Evolutionary conservation across 2,797 vertebrate species (phyloP), one percentile per base, ranked within the genome.

Genomic region (Micropoecilia bifurca): DNA sequence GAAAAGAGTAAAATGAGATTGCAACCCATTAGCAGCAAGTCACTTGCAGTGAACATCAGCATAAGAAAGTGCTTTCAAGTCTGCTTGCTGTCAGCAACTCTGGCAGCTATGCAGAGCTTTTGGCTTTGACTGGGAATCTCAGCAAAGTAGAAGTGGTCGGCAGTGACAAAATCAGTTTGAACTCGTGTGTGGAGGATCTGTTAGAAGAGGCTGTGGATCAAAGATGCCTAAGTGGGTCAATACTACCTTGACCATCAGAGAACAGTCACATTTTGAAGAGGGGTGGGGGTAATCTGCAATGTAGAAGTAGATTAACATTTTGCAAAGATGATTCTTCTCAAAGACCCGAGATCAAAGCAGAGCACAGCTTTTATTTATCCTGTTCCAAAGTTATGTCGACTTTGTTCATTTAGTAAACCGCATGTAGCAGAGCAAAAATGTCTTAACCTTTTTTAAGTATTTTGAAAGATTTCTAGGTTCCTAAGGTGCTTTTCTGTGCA

Each of bases 241-340:
- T 94, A 94, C 95, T 93, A 96, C 95, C 94, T 95, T 96, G 95
- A 95, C 94, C 92, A 92, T 95, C 87, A 93, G 90, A 95, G 91
- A 95, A 94, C 91, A 93, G 91, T 91, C 89, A 88, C 88, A 94
- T 94, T 95, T 91, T 89, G 71, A 86, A 84, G 83, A 79, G 77
- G 85, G 86, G 83, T 20, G 87, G 88, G 90, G 78, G 85, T 93
- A 93, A 95, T 94, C 93, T 95, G 91, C 88, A 92, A 92, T 90
- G 93, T 90, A 89, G 89, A 93, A 90, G 82, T 80, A 95, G 95
- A 96, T 95, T 95, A 95, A 91, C 88, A 87, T 94, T 94, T 95
- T 84, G 83, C 91, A 30, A 79, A 89, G 90, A 91, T 92, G 91
- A 94, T 91, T 92, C 91, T 88, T 89, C 87, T 87, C 85, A 89